Conservation (phyloP, 2,797 vertebrate genomes). For the Remorina albescens region DNA sequence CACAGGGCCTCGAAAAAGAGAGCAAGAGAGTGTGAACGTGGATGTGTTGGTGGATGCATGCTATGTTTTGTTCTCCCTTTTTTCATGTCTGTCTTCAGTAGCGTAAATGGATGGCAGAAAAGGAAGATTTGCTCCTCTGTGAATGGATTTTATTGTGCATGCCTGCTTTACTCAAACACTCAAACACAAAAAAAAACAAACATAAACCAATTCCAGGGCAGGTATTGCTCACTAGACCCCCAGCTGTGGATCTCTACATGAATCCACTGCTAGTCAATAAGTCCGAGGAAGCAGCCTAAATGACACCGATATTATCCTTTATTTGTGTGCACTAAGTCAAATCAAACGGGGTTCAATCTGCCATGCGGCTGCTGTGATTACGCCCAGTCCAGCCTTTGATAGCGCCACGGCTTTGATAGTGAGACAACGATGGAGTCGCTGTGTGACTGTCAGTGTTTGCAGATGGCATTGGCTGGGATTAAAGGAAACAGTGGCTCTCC, state of each 20-base stretch:
- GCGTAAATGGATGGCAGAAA: slow-evolving; percentile 63
- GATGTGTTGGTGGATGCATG: slow-evolving; percentile 39
- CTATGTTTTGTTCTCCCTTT: slow-evolving; percentile 4
- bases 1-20: slow-evolving; percentile 76
- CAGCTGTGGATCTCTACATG: slow-evolving; percentile 72
- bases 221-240: slow-evolving; percentile 67
- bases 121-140: slow-evolving; percentile 45
- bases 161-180: slow-evolving; percentile 59
- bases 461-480: slow-evolving; percentile 82
- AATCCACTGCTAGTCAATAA: slow-evolving; percentile 74
- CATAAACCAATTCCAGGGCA: slow-evolving; percentile 61
- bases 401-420: slow-evolving; percentile 78
- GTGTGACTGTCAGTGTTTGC: slow-evolving; percentile 76
- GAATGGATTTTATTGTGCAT: slow-evolving; percentile 69
- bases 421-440: slow-evolving; percentile 74
- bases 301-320: slow-evolving; percentile 82
- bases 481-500: slow-evolving; percentile 81
- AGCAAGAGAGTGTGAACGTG: slow-evolving; percentile 62
- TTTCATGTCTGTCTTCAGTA: slow-evolving; percentile 46
- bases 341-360: slow-evolving; percentile 80
- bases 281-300: slow-evolving; percentile 79
- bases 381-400: slow-evolving; percentile 79
- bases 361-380: slow-evolving; percentile 76
- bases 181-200: too few relatives aligned
- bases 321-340: slow-evolving; percentile 81